Evolutionary conservation across 1,140 invertebrate genomes (phyloP).

Genomic region (Marisa cornuarietis): DNA sequence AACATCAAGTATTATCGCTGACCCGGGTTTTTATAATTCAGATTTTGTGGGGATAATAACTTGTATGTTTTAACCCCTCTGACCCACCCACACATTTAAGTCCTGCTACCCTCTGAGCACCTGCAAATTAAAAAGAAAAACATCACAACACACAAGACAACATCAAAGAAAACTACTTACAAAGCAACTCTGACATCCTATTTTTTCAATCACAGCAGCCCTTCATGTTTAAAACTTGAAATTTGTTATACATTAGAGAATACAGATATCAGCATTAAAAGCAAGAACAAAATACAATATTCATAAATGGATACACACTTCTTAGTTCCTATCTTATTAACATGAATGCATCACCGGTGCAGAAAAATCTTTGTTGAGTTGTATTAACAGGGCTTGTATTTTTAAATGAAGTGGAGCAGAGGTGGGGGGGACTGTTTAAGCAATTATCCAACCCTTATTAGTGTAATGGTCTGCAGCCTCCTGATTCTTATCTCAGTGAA

Average conservation of each 20-base stretch:
- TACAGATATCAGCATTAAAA: slow-evolving; percentile 6
- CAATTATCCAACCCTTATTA: too few relatives aligned
- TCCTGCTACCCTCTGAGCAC: neutral
- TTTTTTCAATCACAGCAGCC: slow-evolving; percentile 17
- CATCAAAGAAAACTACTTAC: slow-evolving; percentile 28
- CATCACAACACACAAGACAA: slow-evolving; percentile 30
- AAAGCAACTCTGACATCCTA: slow-evolving; percentile 26
- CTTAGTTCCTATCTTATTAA: neutral
- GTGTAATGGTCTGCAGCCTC: neutral
- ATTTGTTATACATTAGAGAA: slow-evolving; percentile 15
- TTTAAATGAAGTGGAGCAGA: too few relatives aligned
- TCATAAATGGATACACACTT: neutral
- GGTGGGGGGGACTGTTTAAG: too few relatives aligned
- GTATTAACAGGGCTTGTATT: too few relatives aligned
- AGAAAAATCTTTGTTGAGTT: neutral
- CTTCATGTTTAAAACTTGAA: slow-evolving; percentile 25
- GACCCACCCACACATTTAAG: too few relatives aligned
- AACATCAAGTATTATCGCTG: too few relatives aligned
- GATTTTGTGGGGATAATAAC: too few relatives aligned
- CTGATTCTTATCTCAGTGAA: too few relatives aligned
- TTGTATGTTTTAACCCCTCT: too few relatives aligned
- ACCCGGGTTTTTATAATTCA: too few relatives aligned
- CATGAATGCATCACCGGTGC: slow-evolving; percentile 20
- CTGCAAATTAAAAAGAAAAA: slow-evolving; percentile 22
- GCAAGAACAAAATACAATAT: neutral